Evolutionary conservation across 2,797 vertebrate genomes (phyloP).

Genomic region (Xiphophorus birchmanni): DNA sequence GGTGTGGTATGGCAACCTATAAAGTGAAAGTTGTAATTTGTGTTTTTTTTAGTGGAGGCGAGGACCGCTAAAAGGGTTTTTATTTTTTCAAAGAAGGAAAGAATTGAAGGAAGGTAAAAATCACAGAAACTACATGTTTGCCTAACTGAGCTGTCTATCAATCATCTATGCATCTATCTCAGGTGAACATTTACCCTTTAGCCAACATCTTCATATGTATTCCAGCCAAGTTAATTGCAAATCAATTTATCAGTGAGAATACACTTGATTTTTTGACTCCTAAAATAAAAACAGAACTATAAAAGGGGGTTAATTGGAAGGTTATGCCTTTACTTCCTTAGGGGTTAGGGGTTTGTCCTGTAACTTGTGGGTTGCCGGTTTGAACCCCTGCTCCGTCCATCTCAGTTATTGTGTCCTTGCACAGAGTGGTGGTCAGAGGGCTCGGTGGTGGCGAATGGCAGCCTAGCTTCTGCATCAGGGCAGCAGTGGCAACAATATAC

Average conservation of each 20-base stretch:
- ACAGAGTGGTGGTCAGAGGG: not conserved
- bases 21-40: slow-evolving; percentile 76
- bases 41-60: slow-evolving; percentile 50
- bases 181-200: slow-evolving; percentile 29
- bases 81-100: slow-evolving; percentile 9
- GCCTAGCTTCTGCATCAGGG: not conserved
- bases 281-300: slow-evolving; percentile 11
- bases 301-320: not conserved
- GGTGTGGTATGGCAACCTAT: slow-evolving; percentile 80
- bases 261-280: slow-evolving; percentile 4
- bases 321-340: not conserved
- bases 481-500: not conserved
- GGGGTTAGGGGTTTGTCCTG: not conserved
- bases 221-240: slow-evolving; percentile 11
- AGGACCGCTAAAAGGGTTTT: slow-evolving; percentile 45
- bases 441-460: not conserved
- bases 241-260: slow-evolving; percentile 22
- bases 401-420: not conserved
- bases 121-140: slow-evolving; percentile 40
- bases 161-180: not conserved
- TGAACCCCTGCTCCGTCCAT: not conserved
- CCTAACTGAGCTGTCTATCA: slow-evolving; percentile 4
- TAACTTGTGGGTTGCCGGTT: not conserved
- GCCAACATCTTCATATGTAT: slow-evolving; percentile 17
- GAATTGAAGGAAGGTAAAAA: slow-evolving; percentile 19